A percentile compares a stretch with the other conserved stretches of the same genome.
Conservation (phyloP, 1,140 invertebrate species). For the Trichonephila inaurata region DNA sequence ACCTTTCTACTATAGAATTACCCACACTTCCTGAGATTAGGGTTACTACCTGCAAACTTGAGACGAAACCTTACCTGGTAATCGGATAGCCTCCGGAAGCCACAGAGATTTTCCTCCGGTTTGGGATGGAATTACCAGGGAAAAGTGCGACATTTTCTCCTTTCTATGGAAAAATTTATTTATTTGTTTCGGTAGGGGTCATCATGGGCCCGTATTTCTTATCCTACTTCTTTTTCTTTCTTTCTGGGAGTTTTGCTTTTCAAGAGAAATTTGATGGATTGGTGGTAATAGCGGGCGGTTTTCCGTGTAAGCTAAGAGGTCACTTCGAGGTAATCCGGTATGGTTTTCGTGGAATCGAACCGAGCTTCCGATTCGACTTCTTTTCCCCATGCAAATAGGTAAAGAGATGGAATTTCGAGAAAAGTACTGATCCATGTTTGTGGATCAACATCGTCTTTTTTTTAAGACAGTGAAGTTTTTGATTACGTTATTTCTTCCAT, state of each 20-base stretch:
- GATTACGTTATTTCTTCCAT: neutral
- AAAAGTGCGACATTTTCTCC: constrained; percentile 25
- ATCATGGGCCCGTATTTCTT: constrained; percentile 34
- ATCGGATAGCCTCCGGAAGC: constrained; percentile 57
- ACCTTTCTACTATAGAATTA: constrained; percentile 54
- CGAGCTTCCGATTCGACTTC: neutral
- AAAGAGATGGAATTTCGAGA: constrained; percentile 22
- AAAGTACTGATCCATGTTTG: constrained; percentile 11
- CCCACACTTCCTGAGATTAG: constrained; percentile 65
- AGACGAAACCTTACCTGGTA: constrained; percentile 67
- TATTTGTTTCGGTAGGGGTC: constrained; percentile 15
- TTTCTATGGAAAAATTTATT: constrained; percentile 16
- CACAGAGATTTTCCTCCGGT: constrained; percentile 3
- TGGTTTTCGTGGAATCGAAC: constrained; percentile 21
- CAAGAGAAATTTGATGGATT: constrained; percentile 20
- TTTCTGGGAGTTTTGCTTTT: neutral
- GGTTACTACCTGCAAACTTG: constrained; percentile 13
- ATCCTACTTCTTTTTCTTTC: neutral
- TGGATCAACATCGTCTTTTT: neutral
- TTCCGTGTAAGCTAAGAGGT: neutral
- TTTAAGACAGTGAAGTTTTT: neutral
- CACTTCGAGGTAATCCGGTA: constrained; percentile 18
- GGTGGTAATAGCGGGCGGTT: constrained; percentile 12
- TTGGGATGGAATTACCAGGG: constrained; percentile 16
- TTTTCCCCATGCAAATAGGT: constrained; percentile 26